phyloP scores from a whole-genome alignment of 2,888 invertebrate genomes.

The Noctua comes region DNA sequence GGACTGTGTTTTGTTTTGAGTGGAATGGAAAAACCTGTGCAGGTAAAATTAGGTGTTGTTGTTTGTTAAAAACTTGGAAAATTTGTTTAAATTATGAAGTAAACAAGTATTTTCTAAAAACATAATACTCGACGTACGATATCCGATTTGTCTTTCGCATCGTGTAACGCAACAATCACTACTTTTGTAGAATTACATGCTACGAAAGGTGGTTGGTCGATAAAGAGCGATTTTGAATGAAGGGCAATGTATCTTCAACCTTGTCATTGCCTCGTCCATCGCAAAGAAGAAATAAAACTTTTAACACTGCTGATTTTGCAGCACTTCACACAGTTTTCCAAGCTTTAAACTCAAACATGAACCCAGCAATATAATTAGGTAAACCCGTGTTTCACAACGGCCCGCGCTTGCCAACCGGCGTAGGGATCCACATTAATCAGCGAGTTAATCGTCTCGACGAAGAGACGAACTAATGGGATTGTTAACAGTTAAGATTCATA shows the following conservation, averaged over 20 bases:
- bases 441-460: constrained; percentile 54
- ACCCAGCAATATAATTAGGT: constrained; percentile 58
- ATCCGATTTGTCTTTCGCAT: not conserved
- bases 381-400: constrained; percentile 59
- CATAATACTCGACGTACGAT: not conserved
- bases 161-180: not conserved
- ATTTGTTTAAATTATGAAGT: not conserved
- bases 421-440: constrained; percentile 61
- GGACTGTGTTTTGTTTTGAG: constrained; percentile 44
- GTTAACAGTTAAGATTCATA: constrained; percentile 59
- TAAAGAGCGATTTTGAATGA: not conserved
- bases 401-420: constrained; percentile 56
- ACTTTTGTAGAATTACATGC: not conserved
- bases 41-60: constrained; percentile 35
- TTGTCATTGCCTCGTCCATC: not conserved
- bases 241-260: not conserved
- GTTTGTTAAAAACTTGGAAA: constrained; percentile 4
- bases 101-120: constrained; percentile 10
- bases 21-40: constrained; percentile 17
- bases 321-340: constrained; percentile 3
- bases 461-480: constrained; percentile 56
- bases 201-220: too few relatives aligned
- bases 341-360: constrained; percentile 48
- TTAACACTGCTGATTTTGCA: not conserved
- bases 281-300: not conserved